Percentiles rank a stretch among this genome's conserved stretches.
These are phyloP conservation scores for Calliopsis andreniformis DNA, from an alignment of 1,140 invertebrate species.

Conservation along the genomic window DNA sequence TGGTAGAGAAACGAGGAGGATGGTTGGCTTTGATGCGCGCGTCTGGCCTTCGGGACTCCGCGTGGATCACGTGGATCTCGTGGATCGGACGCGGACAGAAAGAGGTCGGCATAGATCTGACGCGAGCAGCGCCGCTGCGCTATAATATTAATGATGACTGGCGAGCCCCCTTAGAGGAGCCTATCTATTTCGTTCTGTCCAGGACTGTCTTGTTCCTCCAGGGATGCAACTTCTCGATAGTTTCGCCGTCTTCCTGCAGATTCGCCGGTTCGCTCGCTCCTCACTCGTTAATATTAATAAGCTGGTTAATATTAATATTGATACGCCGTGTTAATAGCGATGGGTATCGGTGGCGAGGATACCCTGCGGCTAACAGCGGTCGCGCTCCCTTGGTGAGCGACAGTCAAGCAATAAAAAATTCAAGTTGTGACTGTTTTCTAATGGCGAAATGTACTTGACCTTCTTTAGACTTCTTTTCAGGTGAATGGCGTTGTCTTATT, in stretches of 20 bases:
- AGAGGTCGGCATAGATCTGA: slow-evolving; percentile 77
- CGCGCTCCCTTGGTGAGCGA: background rate
- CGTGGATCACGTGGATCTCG: slow-evolving; percentile 59
- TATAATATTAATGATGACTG: slow-evolving; percentile 77
- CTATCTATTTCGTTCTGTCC: slow-evolving; percentile 62
- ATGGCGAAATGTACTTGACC: too few relatives aligned
- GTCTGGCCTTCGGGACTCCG: slow-evolving; percentile 58
- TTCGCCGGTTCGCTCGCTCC: background rate
- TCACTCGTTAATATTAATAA: slow-evolving; percentile 49
- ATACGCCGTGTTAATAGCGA: slow-evolving; percentile 37
- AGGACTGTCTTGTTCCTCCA: slow-evolving; percentile 58
- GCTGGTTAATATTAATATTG: slow-evolving; percentile 51
- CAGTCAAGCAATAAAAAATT: too few relatives aligned
- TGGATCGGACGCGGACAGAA: slow-evolving; percentile 63
- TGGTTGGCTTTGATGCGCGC: slow-evolving; percentile 56
- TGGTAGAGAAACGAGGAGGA: slow-evolving; percentile 31
- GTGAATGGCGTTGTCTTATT: too few relatives aligned
- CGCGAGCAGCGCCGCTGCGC: slow-evolving; percentile 70
- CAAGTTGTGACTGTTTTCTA: too few relatives aligned
- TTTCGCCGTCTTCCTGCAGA: slow-evolving; percentile 12
- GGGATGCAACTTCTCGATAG: slow-evolving; percentile 62
- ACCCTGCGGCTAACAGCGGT: slow-evolving; percentile 1
- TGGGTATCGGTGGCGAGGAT: slow-evolving; percentile 27
- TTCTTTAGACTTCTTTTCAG: too few relatives aligned
- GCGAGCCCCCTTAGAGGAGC: slow-evolving; percentile 54